phyloP scores from a whole-genome alignment of 2,888 invertebrate species.

The Orthosia cruda region DNA sequence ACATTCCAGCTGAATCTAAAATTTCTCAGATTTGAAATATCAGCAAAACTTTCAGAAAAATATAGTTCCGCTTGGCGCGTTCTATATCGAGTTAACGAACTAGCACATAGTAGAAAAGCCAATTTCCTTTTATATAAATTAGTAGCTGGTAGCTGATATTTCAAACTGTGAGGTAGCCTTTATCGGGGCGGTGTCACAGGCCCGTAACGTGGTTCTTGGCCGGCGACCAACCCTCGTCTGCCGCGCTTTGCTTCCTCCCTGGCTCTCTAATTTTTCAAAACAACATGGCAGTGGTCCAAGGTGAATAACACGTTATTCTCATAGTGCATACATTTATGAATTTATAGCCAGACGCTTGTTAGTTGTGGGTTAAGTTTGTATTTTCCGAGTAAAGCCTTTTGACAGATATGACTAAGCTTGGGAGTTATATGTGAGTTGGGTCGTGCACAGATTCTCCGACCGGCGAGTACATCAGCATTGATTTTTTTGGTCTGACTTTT shows the following conservation, averaged over 20 bases:
- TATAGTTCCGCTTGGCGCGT: constrained; percentile 37
- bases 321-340: constrained; percentile 79
- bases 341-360: constrained; percentile 71
- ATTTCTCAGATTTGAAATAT: constrained; percentile 18
- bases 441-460: too few relatives aligned
- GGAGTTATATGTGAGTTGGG: too few relatives aligned
- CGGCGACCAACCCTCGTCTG: constrained; percentile 78
- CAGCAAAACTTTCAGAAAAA: constrained; percentile 48
- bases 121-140: constrained; percentile 71
- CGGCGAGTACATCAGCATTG: neutral
- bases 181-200: constrained; percentile 75
- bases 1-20: constrained; percentile 16
- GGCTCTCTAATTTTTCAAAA: constrained; percentile 87
- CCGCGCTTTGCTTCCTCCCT: constrained; percentile 68
- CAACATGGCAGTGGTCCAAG: constrained; percentile 86
- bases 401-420: too few relatives aligned
- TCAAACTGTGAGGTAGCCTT: constrained; percentile 68
- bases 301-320: constrained; percentile 81
- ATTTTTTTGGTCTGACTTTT: neutral
- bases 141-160: constrained; percentile 67
- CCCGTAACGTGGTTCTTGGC: constrained; percentile 80
- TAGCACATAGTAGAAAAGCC: constrained; percentile 58
- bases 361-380: constrained; percentile 52
- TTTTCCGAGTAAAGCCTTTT: constrained; percentile 1
- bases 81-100: constrained; percentile 63